Conservation (phyloP, 2,888 invertebrate genomes). For the Mesoligia furuncula region DNA sequence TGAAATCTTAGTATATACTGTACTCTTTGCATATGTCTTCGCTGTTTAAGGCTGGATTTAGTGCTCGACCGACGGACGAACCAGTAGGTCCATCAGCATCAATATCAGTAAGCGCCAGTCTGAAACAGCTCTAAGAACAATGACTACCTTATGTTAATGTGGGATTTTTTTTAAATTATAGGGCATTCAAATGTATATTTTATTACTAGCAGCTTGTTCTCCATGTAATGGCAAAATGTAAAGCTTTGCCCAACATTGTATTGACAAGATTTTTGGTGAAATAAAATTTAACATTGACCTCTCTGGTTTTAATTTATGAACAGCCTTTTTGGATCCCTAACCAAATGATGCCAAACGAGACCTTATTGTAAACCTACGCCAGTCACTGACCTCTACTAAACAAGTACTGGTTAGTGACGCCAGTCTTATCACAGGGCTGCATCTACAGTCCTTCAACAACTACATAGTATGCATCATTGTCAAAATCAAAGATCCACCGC, state of each 20-base stretch:
- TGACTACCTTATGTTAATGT: slow-evolving; percentile 6
- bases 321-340: neutral
- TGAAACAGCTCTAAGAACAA: slow-evolving; percentile 1
- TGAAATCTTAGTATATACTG: too few relatives aligned
- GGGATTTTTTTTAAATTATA: slow-evolving; percentile 23
- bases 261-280: slow-evolving; percentile 62
- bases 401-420: too few relatives aligned
- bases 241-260: slow-evolving; percentile 52
- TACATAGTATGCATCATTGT: neutral
- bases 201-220: slow-evolving; percentile 45
- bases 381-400: too few relatives aligned
- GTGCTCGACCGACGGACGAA: neutral
- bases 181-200: slow-evolving; percentile 34
- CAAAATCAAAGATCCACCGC: neutral
- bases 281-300: slow-evolving; percentile 59
- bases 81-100: neutral
- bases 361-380: neutral
- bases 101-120: slow-evolving; percentile 3
- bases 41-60: neutral
- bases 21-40: too few relatives aligned
- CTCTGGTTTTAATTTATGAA: slow-evolving; percentile 19
- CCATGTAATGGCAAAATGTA: slow-evolving; percentile 60
- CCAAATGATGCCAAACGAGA: neutral
- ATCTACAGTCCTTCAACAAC: neutral
- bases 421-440: too few relatives aligned